Conservation (phyloP, 2,113 vertebrate species). For the Pitta sordida region DNA sequence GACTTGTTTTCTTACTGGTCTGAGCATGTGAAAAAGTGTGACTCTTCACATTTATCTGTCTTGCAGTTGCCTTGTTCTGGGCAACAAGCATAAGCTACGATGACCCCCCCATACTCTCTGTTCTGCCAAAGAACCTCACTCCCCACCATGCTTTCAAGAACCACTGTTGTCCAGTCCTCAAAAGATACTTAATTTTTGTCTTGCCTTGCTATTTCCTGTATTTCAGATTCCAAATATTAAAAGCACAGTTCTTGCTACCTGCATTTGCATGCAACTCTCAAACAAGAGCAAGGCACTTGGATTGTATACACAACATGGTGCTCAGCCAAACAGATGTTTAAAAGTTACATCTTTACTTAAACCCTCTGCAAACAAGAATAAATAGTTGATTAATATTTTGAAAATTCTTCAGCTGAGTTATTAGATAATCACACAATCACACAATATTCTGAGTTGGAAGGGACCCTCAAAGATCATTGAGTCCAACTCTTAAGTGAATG, state of each 20-base stretch:
- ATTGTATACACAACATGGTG: background rate
- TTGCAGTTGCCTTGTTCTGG: background rate
- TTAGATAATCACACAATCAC: too few species aligned
- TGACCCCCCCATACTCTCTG: background rate
- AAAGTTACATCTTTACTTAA: background rate
- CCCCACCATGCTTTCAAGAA: accelerated
- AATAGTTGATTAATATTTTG: background rate
- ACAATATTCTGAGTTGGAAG: too few species aligned
- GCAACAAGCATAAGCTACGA: background rate
- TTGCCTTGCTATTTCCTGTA: background rate
- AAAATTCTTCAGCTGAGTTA: background rate
- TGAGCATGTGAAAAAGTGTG: background rate
- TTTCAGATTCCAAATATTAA: background rate
- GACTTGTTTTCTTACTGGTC: background rate
- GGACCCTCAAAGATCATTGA: too few species aligned
- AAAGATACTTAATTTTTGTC: background rate
- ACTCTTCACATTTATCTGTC: background rate
- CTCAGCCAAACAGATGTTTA: background rate
- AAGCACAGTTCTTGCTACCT: background rate
- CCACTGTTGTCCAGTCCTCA: background rate
- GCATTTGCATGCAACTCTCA: background rate
- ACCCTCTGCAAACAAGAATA: background rate
- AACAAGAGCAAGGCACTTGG: background rate
- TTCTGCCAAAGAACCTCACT: background rate
- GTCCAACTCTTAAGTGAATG: too few species aligned